These are phyloP conservation scores for Ispidina picta DNA, from an alignment of 2,797 vertebrate species.

Conservation along the genomic window DNA sequence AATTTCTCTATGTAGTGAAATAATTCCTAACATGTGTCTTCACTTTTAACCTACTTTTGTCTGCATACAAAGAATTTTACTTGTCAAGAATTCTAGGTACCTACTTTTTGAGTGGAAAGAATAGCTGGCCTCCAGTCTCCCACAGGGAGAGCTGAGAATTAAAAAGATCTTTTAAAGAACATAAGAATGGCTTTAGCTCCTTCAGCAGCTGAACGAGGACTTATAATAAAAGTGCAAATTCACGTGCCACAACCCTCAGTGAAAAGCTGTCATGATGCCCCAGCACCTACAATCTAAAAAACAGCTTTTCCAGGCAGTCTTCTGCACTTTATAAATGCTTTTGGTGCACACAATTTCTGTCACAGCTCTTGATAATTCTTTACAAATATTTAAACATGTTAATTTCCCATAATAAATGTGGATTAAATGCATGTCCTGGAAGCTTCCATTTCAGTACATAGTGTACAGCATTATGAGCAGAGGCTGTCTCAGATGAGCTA, in stretches of 20 bases:
- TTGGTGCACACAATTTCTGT: background rate
- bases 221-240: background rate
- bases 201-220: conserved; percentile 2
- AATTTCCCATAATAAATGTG: rapidly evolving
- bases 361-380: background rate
- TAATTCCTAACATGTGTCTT: conserved; percentile 7
- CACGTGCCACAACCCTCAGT: background rate
- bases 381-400: background rate
- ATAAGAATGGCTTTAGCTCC: conserved; percentile 28
- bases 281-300: background rate
- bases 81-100: conserved; percentile 30
- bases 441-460: background rate
- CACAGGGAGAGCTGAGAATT: conserved; percentile 29
- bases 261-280: conserved; percentile 26
- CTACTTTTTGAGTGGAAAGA: conserved; percentile 8
- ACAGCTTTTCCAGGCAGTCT: background rate
- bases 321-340: background rate
- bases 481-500: background rate
- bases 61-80: conserved; percentile 16
- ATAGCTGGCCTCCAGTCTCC: conserved; percentile 20
- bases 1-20: background rate
- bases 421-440: background rate
- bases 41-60: conserved; percentile 28
- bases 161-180: conserved; percentile 30
- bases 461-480: background rate